Evolutionary conservation across 2,113 vertebrate genomes (phyloP).

Genomic region (Numida meleagris): DNA sequence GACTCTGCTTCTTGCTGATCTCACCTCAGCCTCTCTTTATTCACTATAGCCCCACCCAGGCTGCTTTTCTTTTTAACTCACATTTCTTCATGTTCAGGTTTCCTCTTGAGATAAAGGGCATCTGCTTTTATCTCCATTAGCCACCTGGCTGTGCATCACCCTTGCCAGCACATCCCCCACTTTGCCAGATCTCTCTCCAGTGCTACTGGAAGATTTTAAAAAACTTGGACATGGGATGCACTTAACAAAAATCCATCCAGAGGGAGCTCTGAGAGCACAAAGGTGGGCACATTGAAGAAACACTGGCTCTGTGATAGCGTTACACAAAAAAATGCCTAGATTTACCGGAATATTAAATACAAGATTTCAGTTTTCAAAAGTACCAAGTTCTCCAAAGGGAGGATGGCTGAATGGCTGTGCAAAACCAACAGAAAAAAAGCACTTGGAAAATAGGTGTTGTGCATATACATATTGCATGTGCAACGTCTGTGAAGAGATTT

Average conservation of each 20-base stretch:
- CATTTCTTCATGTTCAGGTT: background rate
- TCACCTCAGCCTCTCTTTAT: background rate
- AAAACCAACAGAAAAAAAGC: background rate
- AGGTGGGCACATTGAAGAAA: background rate
- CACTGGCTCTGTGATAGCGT: fast-evolving
- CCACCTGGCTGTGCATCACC: background rate
- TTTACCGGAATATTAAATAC: background rate
- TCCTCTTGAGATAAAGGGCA: background rate
- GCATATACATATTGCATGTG: fast-evolving
- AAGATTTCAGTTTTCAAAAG: background rate
- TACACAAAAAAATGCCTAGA: background rate
- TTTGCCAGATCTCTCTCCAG: background rate
- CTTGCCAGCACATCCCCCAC: background rate
- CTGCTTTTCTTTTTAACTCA: background rate
- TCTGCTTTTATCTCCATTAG: background rate
- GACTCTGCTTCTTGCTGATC: fast-evolving
- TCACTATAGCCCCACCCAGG: background rate
- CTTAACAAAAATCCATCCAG: background rate
- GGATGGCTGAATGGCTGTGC: background rate
- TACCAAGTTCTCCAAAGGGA: fast-evolving
- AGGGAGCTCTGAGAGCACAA: background rate
- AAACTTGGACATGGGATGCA: background rate
- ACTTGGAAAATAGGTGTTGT: background rate
- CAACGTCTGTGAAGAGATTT: fast-evolving
- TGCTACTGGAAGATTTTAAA: background rate